Evolutionary conservation across 2,888 invertebrate genomes (phyloP).

Genomic region (Euproctis similis): DNA sequence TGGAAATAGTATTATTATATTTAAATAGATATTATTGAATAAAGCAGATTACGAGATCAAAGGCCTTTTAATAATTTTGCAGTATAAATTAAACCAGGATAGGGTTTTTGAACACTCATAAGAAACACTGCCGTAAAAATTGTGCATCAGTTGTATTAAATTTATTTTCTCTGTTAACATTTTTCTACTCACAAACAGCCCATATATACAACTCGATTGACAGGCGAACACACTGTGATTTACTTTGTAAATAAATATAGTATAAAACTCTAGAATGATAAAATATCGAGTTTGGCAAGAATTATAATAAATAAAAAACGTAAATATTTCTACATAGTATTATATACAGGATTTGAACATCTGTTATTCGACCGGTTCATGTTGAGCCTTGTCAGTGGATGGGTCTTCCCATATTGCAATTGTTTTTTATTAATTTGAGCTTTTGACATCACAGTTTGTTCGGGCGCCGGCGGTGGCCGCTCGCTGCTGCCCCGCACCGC

Average conservation of each 20-base stretch:
- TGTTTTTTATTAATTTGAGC: constrained; percentile 86
- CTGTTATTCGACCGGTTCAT: constrained; percentile 82
- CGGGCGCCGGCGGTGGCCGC: constrained; percentile 58
- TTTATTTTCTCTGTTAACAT: constrained; percentile 66
- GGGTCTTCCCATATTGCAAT: constrained; percentile 93
- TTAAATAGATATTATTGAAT: too few species aligned
- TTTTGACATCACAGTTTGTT: constrained; percentile 81
- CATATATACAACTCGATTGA: constrained; percentile 60
- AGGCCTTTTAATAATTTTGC: too few species aligned
- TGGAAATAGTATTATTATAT: too few species aligned
- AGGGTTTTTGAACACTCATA: constrained; percentile 10
- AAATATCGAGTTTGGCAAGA: constrained; percentile 76
- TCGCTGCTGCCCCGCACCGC: constrained; percentile 38
- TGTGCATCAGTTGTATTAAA: constrained; percentile 72
- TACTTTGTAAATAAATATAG: constrained; percentile 67
- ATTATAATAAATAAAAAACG: constrained; percentile 72
- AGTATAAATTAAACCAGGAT: too few species aligned
- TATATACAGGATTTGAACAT: constrained; percentile 89
- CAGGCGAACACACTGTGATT: constrained; percentile 71
- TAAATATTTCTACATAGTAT: constrained; percentile 86
- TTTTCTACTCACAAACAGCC: constrained; percentile 65
- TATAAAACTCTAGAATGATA: constrained; percentile 73
- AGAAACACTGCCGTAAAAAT: constrained; percentile 53
- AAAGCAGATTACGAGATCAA: too few species aligned
- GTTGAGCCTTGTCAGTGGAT: constrained; percentile 91